These are phyloP conservation scores for Vesta saturnalis DNA, from an alignment of 2,888 invertebrate species.

Conservation along the genomic window DNA sequence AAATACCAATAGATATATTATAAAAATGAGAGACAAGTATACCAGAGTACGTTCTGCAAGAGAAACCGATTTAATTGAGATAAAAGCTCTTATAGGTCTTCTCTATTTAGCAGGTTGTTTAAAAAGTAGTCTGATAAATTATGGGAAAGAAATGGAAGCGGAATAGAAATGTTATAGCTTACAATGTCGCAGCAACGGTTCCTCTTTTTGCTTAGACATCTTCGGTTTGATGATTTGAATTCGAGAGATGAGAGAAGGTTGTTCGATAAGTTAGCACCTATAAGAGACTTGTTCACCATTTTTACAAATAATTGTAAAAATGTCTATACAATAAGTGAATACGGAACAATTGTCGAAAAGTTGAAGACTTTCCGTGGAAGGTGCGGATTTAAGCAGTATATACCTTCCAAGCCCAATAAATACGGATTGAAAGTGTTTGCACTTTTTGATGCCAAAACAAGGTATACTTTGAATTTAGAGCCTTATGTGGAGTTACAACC, in stretches of 20 bases:
- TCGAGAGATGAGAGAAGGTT: background rate
- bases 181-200: background rate
- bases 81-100: background rate
- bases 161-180: background rate
- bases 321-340: background rate
- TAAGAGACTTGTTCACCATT: background rate
- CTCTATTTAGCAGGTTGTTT: background rate
- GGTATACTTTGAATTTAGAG: background rate
- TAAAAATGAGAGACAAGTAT: too few relatives aligned
- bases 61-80: too few relatives aligned
- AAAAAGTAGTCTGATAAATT: background rate
- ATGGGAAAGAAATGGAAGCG: background rate
- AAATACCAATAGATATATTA: too few relatives aligned
- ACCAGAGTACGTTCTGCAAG: too few relatives aligned
- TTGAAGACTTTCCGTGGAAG: background rate
- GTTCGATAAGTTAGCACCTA: background rate
- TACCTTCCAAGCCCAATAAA: too few relatives aligned
- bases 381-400: too few relatives aligned
- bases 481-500: background rate
- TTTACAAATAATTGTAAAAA: background rate
- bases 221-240: background rate
- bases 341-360: background rate
- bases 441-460: background rate
- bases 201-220: background rate
- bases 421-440: background rate